Conservation (phyloP, 2,797 vertebrate species). For the Chaetophractus vellerosus region DNA sequence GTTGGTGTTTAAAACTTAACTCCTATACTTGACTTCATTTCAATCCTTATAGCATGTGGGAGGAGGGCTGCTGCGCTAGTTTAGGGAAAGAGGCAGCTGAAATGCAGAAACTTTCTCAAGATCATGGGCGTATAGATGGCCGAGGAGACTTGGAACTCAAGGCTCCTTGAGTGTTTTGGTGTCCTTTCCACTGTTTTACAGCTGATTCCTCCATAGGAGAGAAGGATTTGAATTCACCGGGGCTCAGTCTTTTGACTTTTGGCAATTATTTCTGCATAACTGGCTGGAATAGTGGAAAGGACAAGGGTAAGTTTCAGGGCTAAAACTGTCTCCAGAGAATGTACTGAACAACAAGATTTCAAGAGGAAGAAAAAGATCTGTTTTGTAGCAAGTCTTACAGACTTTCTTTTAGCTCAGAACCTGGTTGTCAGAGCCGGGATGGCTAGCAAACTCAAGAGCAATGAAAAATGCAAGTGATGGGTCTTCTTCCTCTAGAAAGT, state of each 20-base stretch:
- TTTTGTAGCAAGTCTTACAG: neutral
- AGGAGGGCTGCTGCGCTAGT: neutral
- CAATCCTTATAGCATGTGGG: too few relatives aligned
- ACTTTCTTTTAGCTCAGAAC: neutral
- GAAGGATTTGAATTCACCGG: neutral
- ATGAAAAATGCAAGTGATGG: accelerated
- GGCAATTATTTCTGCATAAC: neutral
- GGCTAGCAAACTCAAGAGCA: too few relatives aligned
- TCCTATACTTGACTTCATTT: too few relatives aligned
- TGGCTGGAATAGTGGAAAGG: neutral
- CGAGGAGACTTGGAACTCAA: neutral
- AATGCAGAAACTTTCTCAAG: too few relatives aligned
- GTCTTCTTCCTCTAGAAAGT: neutral
- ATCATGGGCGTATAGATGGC: neutral
- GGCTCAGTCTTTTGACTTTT: neutral
- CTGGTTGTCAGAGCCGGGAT: neutral
- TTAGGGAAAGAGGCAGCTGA: neutral
- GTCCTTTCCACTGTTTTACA: neutral
- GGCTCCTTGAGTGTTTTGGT: accelerated
- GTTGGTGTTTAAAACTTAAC: neutral
- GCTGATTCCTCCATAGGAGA: neutral
- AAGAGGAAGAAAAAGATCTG: neutral
- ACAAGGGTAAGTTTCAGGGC: neutral
- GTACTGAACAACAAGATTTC: neutral
- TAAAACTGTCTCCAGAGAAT: neutral